phyloP scores from a whole-genome alignment of 2,113 vertebrate genomes.

The Chrysochloris asiatica region DNA sequence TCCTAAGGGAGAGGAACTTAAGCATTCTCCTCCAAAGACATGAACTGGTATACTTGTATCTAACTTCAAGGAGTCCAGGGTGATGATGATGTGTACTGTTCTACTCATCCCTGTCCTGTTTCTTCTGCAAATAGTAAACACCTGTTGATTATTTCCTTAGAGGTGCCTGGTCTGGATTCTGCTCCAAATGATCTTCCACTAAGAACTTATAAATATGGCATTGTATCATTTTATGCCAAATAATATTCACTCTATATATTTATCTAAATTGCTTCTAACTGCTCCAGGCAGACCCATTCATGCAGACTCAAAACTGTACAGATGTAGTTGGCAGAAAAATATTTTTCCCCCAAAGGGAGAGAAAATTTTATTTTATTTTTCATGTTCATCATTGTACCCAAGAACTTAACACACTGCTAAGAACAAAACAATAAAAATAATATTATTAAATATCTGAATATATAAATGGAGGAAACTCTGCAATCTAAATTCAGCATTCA shows the following conservation, averaged over 20 bases:
- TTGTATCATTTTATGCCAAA: neutral
- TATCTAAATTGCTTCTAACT: neutral
- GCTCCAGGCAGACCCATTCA: neutral
- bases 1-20: too few relatives aligned
- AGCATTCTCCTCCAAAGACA: too few relatives aligned
- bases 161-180: too few relatives aligned
- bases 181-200: too few relatives aligned
- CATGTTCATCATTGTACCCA: neutral
- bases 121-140: too few relatives aligned
- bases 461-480: neutral
- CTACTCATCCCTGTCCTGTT: too few relatives aligned
- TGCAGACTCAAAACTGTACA: neutral
- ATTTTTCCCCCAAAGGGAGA: neutral
- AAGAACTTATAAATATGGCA: neutral
- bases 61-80: too few relatives aligned
- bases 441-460: neutral
- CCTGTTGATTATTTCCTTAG: too few relatives aligned
- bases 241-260: neutral
- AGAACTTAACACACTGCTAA: neutral
- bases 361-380: conserved; percentile 1
- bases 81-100: too few relatives aligned
- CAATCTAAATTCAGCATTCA: neutral
- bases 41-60: too few relatives aligned
- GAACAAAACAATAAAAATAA: neutral
- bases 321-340: neutral